phyloP scores from a whole-genome alignment of 2,888 invertebrate genomes.

The Thecocarcelia acutangulata region DNA sequence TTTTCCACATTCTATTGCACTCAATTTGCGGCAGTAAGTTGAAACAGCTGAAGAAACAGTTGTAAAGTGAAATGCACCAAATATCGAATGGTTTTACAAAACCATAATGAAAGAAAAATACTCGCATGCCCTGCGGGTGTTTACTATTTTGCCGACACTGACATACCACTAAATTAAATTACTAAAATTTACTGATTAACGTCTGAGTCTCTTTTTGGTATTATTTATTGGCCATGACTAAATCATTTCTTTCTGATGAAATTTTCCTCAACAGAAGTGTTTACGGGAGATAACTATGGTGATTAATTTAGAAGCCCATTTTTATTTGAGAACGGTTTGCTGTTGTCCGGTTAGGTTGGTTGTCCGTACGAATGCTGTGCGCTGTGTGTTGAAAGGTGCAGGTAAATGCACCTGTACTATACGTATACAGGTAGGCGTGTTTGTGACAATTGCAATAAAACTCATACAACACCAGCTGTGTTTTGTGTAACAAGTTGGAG shows the following conservation, averaged over 20 bases:
- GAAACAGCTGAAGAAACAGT: too few relatives aligned
- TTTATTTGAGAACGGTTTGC: constrained; percentile 35
- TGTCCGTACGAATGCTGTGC: neutral
- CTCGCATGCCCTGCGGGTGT: constrained; percentile 27
- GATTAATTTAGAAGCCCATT: constrained; percentile 47
- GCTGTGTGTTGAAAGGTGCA: neutral
- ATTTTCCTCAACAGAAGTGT: constrained; percentile 9
- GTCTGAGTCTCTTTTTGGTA: constrained; percentile 34
- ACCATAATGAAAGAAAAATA: neutral
- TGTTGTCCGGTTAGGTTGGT: constrained; percentile 31
- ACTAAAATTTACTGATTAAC: constrained; percentile 53
- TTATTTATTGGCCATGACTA: constrained; percentile 52
- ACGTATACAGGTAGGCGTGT: constrained; percentile 36
- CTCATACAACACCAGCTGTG: constrained; percentile 64
- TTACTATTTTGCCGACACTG: constrained; percentile 2
- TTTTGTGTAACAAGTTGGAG: constrained; percentile 14
- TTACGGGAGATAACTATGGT: constrained; percentile 8
- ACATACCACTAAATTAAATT: constrained; percentile 7
- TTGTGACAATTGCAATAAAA: constrained; percentile 61
- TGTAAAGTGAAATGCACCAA: too few relatives aligned
- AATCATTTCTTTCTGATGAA: constrained; percentile 31
- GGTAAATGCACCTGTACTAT: constrained; percentile 41
- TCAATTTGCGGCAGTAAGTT: too few relatives aligned
- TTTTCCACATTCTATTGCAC: too few relatives aligned
- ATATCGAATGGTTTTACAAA: neutral